Base-by-base conservation (phyloP, 2,888 invertebrate genomes). In the Aelia acuminata region DNA sequence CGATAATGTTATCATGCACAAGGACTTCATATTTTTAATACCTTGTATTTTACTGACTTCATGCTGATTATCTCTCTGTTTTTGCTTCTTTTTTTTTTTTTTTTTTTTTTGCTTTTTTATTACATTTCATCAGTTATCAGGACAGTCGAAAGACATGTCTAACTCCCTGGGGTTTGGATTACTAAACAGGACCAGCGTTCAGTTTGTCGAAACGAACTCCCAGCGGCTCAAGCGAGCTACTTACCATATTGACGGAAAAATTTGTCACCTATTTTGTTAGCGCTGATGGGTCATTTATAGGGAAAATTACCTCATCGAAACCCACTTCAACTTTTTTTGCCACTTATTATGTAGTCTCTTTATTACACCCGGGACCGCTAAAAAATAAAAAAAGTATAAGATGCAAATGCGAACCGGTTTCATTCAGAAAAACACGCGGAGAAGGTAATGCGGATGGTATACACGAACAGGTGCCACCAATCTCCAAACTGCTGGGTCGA, bases 171-270 rank as follows among this genome's bases (percentile, higher is more conserved):
- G 11, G 4, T 13, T 47, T 47, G 43, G 43, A 80, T 47, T 1
- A 47, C 7, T 80, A 80, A n/a, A 80, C n/a, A 35, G 3, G 43
- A 80, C n/a, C 43, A 43, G 43, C 0, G 8, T 80, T 80, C 3
- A 5, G 35, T 5, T 20, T 35, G 63, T 18, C 35, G 35, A 70
- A 26, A 26, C 57, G n/a, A 22, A 26, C 26, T 57, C 15, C 3
- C 26, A 13, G 8, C 57, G 15, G 22, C n/a, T 43, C 11, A n/a
- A n/a, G 80, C 87, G 43, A n/a, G 80, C 87, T 63, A n/a, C 70
- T 87, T 87, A 87, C 57, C 87, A 87, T 87, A 87, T 70, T 87
- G 48, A 70, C 7, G 47, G 48, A 26, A 87, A 63, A 87, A 87
- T 87, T 47, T 87, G 63, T 87, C 15, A 63, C 26, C 87, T 70